Conservation (phyloP, 2,888 invertebrate species). For the Ichneumoninae sp. region DNA sequence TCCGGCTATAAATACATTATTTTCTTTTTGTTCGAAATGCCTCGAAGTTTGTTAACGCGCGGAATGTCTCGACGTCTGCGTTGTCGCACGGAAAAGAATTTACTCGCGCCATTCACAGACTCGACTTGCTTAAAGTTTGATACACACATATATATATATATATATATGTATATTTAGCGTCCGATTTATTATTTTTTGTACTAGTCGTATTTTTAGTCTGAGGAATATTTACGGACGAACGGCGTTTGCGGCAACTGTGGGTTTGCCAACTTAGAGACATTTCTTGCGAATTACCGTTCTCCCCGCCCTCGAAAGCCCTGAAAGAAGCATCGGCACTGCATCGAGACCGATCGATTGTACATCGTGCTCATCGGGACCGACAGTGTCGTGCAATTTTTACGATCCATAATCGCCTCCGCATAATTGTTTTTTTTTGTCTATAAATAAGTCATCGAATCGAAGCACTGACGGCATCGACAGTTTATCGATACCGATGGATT, state of each 20-base stretch:
- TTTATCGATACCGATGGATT: too few species aligned
- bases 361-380: not conserved
- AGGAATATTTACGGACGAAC: conserved; percentile 5
- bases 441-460: too few species aligned
- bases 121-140: not conserved
- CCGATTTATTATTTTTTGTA: not conserved
- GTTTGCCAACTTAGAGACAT: conserved; percentile 43
- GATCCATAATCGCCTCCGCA: not conserved
- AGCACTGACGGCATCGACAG: too few species aligned
- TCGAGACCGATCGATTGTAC: not conserved
- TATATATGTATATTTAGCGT: not conserved
- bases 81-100: not conserved
- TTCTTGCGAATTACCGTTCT: conserved; percentile 48
- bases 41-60: not conserved
- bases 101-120: not conserved
- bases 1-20: conserved; percentile 21
- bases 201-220: conserved; percentile 30
- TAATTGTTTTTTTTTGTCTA: too few species aligned
- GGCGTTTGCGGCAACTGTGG: conserved; percentile 39
- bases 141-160: not conserved
- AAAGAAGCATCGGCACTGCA: not conserved
- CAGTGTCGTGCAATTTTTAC: not conserved
- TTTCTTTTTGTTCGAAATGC: conserved; percentile 7
- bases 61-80: not conserved
- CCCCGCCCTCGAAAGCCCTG: conserved; percentile 1